phyloP scores from a whole-genome alignment of 2,113 vertebrate genomes.

The Cebidichthys violaceus region DNA sequence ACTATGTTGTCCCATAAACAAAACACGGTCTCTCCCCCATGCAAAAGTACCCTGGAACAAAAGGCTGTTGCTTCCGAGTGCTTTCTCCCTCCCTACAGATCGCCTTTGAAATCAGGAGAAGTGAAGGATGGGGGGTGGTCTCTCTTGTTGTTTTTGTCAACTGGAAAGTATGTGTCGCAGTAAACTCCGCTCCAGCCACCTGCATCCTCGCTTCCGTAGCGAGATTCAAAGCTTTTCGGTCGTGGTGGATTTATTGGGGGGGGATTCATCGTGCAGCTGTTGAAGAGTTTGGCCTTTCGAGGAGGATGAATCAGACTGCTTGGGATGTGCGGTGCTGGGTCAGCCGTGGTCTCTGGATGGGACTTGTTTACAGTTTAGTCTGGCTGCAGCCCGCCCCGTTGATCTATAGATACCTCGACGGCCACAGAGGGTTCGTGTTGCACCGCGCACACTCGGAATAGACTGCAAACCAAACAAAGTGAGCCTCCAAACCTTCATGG shows the following conservation, averaged over 20 bases:
- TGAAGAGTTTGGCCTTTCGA: conserved; percentile 61
- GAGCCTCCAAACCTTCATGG: conserved; percentile 57
- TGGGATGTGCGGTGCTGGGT: conserved; percentile 59
- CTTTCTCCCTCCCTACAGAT: conserved; percentile 55
- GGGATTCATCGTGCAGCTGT: conserved; percentile 73
- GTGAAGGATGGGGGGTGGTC: conserved; percentile 16
- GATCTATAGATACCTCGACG: conserved; percentile 75
- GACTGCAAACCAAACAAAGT: conserved; percentile 79
- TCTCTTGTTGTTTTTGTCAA: conserved; percentile 71
- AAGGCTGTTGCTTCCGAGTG: conserved; percentile 64
- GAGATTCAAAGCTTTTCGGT: conserved; percentile 63
- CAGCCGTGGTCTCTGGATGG: conserved; percentile 65
- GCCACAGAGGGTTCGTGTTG: conserved; percentile 76
- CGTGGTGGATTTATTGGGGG: conserved; percentile 66
- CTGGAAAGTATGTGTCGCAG: conserved; percentile 76
- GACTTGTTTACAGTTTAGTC: conserved; percentile 79
- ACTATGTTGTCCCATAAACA: conserved; percentile 72
- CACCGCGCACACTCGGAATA: conserved; percentile 78
- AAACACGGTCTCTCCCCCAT: conserved; percentile 52
- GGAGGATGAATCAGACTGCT: conserved; percentile 71
- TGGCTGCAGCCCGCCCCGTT: conserved; percentile 61
- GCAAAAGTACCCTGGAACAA: conserved; percentile 63
- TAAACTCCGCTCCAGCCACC: conserved; percentile 75
- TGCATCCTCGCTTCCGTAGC: conserved; percentile 70
- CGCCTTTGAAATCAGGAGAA: conserved; percentile 67